Evolutionary conservation across 2,113 vertebrate genomes (phyloP).

Genomic region (Paradoxurus hermaphroditus): DNA sequence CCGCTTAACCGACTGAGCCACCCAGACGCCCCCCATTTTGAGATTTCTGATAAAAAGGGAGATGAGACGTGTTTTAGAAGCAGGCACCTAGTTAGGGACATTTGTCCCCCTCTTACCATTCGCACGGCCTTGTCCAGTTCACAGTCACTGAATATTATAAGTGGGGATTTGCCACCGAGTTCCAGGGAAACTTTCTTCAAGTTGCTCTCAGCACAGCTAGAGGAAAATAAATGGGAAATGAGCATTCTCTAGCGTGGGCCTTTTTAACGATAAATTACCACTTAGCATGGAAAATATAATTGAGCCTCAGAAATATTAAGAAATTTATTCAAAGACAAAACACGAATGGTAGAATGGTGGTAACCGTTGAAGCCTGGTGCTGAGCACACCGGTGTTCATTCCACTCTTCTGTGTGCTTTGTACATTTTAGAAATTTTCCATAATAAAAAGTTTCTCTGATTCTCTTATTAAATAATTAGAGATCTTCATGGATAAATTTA

Average conservation of each 20-base stretch:
- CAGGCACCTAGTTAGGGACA: neutral
- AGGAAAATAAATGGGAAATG: conserved; percentile 51
- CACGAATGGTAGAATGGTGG: neutral
- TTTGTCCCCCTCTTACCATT: conserved; percentile 81
- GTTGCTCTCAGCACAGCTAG: conserved; percentile 85
- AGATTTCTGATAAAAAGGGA: neutral
- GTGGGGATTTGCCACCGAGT: conserved; percentile 89
- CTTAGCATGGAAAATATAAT: neutral
- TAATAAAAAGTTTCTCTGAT: neutral
- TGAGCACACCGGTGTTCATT: neutral
- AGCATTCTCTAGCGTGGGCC: neutral
- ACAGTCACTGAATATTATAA: conserved; percentile 90
- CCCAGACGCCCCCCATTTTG: too few species aligned
- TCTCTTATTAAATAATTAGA: neutral
- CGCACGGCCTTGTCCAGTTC: conserved; percentile 89
- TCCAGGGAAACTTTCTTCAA: conserved; percentile 91
- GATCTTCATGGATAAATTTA: neutral
- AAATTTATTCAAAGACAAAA: neutral
- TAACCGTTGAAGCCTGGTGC: too few species aligned
- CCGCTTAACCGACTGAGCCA: too few species aligned
- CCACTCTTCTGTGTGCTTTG: neutral
- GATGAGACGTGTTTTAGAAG: neutral
- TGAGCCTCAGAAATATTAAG: neutral
- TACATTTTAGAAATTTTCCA: neutral
- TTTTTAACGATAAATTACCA: neutral